Base-by-base conservation (phyloP, 2,888 invertebrate species). In the Himalopsyche anomala region DNA sequence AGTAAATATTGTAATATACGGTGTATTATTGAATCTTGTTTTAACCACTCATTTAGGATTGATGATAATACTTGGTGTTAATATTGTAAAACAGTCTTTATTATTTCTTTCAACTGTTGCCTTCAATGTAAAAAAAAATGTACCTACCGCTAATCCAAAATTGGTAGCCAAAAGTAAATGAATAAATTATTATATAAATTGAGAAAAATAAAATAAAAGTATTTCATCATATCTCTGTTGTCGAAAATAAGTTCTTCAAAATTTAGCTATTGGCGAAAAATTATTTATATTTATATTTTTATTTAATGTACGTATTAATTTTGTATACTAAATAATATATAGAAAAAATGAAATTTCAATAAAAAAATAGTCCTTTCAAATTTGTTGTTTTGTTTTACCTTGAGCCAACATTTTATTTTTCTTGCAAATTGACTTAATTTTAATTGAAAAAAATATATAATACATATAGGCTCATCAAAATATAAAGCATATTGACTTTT, bases 321-420 rank as follows among this genome's bases (percentile, higher is more conserved):
- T 62, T 62, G 62, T 62, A 62, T 62, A 19, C 19, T 62, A 62
- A 19, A 62, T 28, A 62, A 62, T 62, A 62, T 62, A 62, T 62
- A 62, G 62, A 19, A n/a, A 62, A 62, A 62, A 62, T 62, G 62
- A 62, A 62, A 62, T 62, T 62, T 62, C 62, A 62, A 62, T 62
- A 62, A 62, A 62, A 56, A 62, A 62, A 62, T 62, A 62, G 62
- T 62, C 62, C 62, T 62, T 51, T 51, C 51, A 51, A 15, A 51
- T 5, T n/a, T 51, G 51, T 51, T 12, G 12, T 51, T 51, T 51
- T 51, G 3, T 51, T 51, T 51, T 8, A 12, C 12, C 12, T 51
- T 11, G 9, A 4, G 9, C 9, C 45, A 51, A 51, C 9, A 8
- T 51, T 51, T 51, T 51, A 11, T 51, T 51, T 1, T 42, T 42